Evolutionary conservation across 2,113 vertebrate genomes (phyloP).

Genomic region (Campylorhamphus procurvoides): DNA sequence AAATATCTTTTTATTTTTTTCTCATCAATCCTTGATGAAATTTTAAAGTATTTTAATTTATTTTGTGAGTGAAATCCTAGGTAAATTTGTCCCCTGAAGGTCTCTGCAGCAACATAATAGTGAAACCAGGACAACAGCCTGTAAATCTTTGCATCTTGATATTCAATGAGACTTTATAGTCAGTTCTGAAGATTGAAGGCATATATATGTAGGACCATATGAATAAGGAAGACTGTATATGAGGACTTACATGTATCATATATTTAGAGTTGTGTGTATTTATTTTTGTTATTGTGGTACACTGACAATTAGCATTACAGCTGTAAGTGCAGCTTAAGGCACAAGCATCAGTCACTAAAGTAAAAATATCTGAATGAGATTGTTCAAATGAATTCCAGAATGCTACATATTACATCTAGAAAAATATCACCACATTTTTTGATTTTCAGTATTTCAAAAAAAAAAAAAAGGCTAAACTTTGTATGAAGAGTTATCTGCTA

Average conservation of each 20-base stretch:
- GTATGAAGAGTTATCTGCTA: not conserved
- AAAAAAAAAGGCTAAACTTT: not conserved
- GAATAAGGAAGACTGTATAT: not conserved
- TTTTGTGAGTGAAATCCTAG: not conserved
- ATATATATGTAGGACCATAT: not conserved
- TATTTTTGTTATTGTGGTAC: not conserved
- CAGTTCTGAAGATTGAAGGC: not conserved
- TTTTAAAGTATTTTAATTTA: not conserved
- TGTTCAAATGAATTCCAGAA: not conserved
- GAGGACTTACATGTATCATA: fast-evolving
- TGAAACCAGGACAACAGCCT: not conserved
- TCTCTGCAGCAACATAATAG: not conserved
- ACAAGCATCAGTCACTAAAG: not conserved
- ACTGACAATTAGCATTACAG: not conserved
- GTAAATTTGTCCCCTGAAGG: not conserved
- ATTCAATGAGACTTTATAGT: not conserved
- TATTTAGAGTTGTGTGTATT: not conserved
- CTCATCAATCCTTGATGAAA: not conserved
- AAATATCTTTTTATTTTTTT: not conserved
- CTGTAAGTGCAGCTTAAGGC: not conserved
- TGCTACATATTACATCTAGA: not conserved
- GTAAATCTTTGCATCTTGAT: not conserved
- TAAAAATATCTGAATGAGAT: not conserved
- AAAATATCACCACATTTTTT: not conserved
- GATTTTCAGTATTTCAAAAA: not conserved